These are phyloP conservation scores for Epizoanthus ramosus DNA, from an alignment of 92 coral and sea anemone genomes.

Conservation along the genomic window DNA sequence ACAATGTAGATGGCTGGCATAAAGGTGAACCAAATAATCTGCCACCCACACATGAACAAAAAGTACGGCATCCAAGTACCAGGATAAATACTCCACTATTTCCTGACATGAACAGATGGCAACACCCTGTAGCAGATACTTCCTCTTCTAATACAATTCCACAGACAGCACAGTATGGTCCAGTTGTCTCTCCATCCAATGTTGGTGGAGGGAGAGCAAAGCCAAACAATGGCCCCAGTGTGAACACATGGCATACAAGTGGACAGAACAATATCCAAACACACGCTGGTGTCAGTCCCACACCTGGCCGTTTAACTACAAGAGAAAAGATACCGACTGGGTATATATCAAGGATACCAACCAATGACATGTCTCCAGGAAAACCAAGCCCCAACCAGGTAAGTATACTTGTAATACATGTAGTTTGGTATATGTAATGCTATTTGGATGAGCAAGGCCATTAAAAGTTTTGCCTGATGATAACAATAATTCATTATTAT, in stretches of 20 bases:
- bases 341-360: background rate
- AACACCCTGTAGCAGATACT: background rate
- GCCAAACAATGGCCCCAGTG: background rate
- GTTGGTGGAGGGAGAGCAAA: background rate
- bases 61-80: background rate
- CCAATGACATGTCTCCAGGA: background rate
- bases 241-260: background rate
- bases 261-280: slow-evolving; percentile 4
- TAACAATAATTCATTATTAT: too few relatives aligned
- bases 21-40: background rate
- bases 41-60: slow-evolving; percentile 7
- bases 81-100: background rate
- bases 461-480: too few relatives aligned
- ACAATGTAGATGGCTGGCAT: slow-evolving; percentile 11
- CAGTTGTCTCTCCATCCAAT: slow-evolving; percentile 4
- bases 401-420: background rate
- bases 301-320: slow-evolving; percentile 23
- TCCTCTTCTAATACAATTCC: background rate
- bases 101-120: slow-evolving; percentile 9
- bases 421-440: too few relatives aligned
- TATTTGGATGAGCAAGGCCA: too few relatives aligned
- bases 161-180: background rate
- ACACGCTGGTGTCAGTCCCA: slow-evolving; percentile 5
- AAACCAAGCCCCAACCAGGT: slow-evolving; percentile 2
- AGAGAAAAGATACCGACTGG: slow-evolving; percentile 40